Conservation (phyloP, 2,113 vertebrate species). For the Bagarius yarrelli region DNA sequence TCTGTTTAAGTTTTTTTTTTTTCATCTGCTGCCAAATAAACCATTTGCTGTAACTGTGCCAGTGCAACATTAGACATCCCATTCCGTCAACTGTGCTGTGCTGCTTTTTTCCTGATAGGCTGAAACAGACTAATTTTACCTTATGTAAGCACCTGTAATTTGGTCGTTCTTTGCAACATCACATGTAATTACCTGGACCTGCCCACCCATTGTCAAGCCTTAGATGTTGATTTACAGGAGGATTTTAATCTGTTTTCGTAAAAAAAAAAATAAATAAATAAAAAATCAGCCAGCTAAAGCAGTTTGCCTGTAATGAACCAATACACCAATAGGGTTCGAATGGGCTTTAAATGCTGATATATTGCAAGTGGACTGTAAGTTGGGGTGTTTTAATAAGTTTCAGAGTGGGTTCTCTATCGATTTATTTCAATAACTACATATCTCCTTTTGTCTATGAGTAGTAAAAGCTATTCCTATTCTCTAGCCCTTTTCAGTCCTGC, state of each 20-base stretch:
- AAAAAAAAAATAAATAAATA: constrained; percentile 13
- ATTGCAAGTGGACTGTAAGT: background rate
- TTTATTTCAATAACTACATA: constrained; percentile 1
- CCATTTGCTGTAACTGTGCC: constrained; percentile 63
- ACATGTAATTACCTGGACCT: constrained; percentile 50
- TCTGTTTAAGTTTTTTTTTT: constrained; percentile 53
- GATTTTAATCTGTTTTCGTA: constrained; percentile 53
- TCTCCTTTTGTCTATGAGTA: background rate
- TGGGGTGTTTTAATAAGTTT: constrained; percentile 5
- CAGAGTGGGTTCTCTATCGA: background rate
- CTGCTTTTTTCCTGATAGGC: constrained; percentile 36
- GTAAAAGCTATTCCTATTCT: constrained; percentile 14
- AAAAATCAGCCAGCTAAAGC: background rate
- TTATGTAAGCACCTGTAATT: constrained; percentile 44
- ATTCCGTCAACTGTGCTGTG: constrained; percentile 22
- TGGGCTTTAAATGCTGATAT: background rate
- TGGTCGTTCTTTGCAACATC: constrained; percentile 43
- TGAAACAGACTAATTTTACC: constrained; percentile 47
- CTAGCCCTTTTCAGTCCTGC: background rate
- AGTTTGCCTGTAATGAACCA: constrained; percentile 11
- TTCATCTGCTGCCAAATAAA: constrained; percentile 66
- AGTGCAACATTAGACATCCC: constrained; percentile 58
- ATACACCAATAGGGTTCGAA: background rate
- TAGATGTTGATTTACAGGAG: constrained; percentile 49
- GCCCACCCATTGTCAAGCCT: constrained; percentile 43